Percentiles rank a stretch among this genome's conserved stretches.
Conservation (phyloP, 2,797 vertebrate species). For the Siniperca undulata region DNA sequence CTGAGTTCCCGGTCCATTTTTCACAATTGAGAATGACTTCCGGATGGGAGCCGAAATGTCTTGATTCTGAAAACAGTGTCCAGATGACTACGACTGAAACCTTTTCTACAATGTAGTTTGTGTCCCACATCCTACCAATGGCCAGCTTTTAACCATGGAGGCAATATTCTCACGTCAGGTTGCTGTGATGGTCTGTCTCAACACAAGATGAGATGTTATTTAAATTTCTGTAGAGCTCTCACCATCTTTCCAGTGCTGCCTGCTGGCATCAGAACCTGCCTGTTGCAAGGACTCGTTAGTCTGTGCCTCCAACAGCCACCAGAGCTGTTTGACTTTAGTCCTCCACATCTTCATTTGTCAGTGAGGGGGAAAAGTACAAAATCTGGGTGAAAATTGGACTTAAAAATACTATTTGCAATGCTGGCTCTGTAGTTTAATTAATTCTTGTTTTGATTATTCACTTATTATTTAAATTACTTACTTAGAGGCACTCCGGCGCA, state of each 20-base stretch:
- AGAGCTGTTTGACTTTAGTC: constrained; percentile 30
- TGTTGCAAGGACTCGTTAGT: constrained; percentile 22
- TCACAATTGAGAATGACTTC: too few relatives aligned
- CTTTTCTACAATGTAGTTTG: not conserved
- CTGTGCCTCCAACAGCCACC: constrained; percentile 24
- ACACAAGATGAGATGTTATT: constrained; percentile 48
- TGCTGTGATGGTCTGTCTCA: constrained; percentile 39
- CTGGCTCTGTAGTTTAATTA: not conserved
- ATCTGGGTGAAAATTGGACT: not conserved
- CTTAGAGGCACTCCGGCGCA: not conserved
- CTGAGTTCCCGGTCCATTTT: too few relatives aligned
- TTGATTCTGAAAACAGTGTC: too few relatives aligned
- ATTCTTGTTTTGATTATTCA: not conserved
- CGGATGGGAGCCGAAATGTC: too few relatives aligned
- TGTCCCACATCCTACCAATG: not conserved
- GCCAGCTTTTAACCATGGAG: not conserved
- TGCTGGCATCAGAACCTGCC: constrained; percentile 35
- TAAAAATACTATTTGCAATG: not conserved
- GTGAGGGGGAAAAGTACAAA: not conserved
- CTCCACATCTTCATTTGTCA: constrained; percentile 10
- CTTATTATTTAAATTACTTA: not conserved
- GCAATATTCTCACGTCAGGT: constrained; percentile 30
- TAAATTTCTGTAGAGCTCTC: constrained; percentile 46
- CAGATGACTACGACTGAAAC: too few relatives aligned
- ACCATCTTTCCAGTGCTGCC: constrained; percentile 58